These are phyloP conservation scores for Formica exsecta DNA, from an alignment of 1,140 invertebrate genomes.

Conservation along the genomic window DNA sequence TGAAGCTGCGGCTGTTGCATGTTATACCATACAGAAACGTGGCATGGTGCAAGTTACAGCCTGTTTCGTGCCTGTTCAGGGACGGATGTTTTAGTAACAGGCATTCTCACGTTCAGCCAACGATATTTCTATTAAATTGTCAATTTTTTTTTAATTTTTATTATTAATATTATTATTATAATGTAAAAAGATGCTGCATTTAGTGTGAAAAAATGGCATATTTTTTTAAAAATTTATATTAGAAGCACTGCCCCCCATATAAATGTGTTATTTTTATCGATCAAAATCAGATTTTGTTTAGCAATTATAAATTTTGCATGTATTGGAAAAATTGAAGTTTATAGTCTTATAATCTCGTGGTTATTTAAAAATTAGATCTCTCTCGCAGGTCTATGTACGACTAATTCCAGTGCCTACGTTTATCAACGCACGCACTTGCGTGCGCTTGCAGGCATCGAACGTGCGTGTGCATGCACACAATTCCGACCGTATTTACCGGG, in stretches of 20 bases:
- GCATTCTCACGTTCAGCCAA: not conserved
- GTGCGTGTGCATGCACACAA: slow-evolving; percentile 25
- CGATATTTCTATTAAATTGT: not conserved
- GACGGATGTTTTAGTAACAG: not conserved
- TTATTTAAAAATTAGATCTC: not conserved
- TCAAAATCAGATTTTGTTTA: not conserved
- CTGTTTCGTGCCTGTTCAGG: slow-evolving; percentile 27
- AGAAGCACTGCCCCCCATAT: too few species aligned
- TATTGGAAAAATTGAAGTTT: not conserved
- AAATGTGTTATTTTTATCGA: not conserved
- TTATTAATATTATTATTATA: not conserved
- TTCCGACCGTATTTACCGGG: slow-evolving; percentile 67
- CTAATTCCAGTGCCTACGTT: not conserved
- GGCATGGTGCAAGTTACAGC: slow-evolving; percentile 46
- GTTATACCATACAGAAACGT: slow-evolving; percentile 56
- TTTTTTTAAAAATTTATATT: too few species aligned
- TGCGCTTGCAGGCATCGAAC: not conserved
- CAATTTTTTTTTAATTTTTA: not conserved
- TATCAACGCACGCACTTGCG: not conserved
- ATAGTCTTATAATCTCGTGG: not conserved
- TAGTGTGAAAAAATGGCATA: too few species aligned
- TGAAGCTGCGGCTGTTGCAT: slow-evolving; percentile 70
- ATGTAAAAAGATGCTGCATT: not conserved
- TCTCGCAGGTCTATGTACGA: not conserved
- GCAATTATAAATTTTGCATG: not conserved